phyloP scores from a whole-genome alignment of 2,888 invertebrate species.

The Sinodicranocentrus sp. region DNA sequence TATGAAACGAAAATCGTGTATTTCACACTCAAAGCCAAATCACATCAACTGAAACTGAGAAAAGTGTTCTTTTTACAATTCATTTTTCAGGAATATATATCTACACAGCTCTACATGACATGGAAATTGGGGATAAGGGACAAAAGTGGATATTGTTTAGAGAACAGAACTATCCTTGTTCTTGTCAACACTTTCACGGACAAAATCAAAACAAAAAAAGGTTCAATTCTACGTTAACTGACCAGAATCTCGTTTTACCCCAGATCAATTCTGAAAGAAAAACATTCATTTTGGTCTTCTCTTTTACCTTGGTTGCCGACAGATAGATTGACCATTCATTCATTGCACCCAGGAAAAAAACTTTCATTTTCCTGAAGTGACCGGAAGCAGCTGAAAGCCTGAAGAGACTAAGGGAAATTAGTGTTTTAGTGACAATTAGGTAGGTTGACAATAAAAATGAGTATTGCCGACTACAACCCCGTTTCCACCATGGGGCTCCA shows the following conservation, averaged over 20 bases:
- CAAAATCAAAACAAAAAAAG: conserved; percentile 61
- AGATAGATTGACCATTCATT: conserved; percentile 34
- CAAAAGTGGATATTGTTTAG: background rate
- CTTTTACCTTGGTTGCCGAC: too few species aligned
- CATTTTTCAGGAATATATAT: background rate
- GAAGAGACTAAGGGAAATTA: too few species aligned
- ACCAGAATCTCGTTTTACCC: conserved; percentile 38
- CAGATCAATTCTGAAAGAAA: conserved; percentile 20
- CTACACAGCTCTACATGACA: too few species aligned
- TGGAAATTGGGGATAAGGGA: too few species aligned
- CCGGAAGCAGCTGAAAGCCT: conserved; percentile 27
- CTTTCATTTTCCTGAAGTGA: conserved; percentile 4
- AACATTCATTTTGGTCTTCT: conserved; percentile 3
- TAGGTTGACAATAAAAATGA: too few species aligned
- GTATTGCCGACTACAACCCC: background rate
- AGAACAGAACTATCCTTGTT: conserved; percentile 13
- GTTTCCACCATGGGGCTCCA: background rate
- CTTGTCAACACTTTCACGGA: conserved; percentile 61
- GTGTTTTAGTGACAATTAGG: too few species aligned
- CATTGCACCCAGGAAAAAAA: too few species aligned
- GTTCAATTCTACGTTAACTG: background rate
- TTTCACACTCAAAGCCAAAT: too few species aligned
- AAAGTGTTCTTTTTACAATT: too few species aligned
- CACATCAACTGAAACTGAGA: too few species aligned
- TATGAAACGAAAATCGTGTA: too few species aligned